Base-by-base conservation (phyloP, 2,888 invertebrate species). In the Synergus umbraculus region DNA sequence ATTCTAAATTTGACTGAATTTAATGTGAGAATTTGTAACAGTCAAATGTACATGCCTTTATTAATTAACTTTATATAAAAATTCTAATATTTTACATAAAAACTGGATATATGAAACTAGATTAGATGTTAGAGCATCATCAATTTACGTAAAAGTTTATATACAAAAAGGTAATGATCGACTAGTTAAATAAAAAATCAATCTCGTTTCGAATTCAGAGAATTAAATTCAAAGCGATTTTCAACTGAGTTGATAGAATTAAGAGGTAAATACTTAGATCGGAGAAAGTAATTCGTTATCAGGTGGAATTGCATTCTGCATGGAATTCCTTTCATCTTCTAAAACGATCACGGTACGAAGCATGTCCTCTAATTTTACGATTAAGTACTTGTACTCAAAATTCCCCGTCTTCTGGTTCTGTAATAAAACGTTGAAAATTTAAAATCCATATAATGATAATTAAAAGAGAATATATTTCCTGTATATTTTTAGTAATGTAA, bases 361-460 rank as follows among this genome's bases (percentile, higher is more conserved):
- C 89, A 95, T 95, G 89, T 97, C 96, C 90, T 98, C 96, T 49
- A 97, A 92, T 92, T 97, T 96, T 4, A 97, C 96, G 88, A 97
- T 94, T 77, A 98, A 91, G 90, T 97, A 98, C 84, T 96, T 94
- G 90, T 97, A 98, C 85, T 96, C 94, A 89, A 95, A 97, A 83
- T 96, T 94, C 0, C 97, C 60, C 12, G 60, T 60, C 22, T 60
- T 60, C 10, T 12, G 1, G 60, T 60, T 95, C 97, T 98, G 93
- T 78, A 93, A 95, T 89, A 82, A 86, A 86, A 83, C 10, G 4
- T 46, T 46, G 13, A 7, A 4, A 46, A 46, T 46, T 12, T 46
- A 46, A 46, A 46, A 46, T 46, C 46, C 3, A 46, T 46, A 10
- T 29, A 3, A 29, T 37, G 37, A 37, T 37, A 60, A 22, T 22